phyloP scores from a whole-genome alignment of 2,797 vertebrate genomes.

The Podarcis lilfordi region DNA sequence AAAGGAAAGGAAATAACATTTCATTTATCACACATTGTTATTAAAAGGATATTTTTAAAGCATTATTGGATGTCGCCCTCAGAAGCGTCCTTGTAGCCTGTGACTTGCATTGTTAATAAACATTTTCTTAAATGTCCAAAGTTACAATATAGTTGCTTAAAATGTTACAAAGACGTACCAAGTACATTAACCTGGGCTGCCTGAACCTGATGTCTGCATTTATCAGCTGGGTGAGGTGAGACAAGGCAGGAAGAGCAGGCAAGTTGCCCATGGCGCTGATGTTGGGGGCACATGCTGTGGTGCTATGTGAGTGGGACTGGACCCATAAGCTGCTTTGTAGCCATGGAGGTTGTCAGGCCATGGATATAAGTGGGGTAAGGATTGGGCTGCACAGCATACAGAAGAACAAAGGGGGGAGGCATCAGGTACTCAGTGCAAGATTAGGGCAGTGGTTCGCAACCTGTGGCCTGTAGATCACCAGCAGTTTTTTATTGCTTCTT shows the following conservation, averaged over 20 bases:
- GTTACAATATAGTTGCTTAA: conserved; percentile 54
- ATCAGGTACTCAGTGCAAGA: background rate
- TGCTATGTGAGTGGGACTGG: background rate
- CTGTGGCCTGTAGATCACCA: too few species aligned
- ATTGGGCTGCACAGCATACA: background rate
- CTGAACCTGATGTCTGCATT: background rate
- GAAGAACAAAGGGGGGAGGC: background rate
- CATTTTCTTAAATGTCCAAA: conserved; percentile 50
- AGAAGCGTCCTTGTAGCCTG: conserved; percentile 43
- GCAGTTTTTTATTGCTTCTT: too few species aligned
- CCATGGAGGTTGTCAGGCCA: background rate
- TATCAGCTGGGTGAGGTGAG: background rate
- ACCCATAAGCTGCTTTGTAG: background rate
- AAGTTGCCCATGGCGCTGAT: background rate
- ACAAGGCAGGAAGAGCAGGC: background rate
- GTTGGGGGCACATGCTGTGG: background rate
- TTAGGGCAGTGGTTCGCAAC: too few species aligned
- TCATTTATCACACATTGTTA: conserved; percentile 62
- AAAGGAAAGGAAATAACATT: conserved; percentile 60
- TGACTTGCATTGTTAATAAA: conserved; percentile 11
- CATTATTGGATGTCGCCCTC: conserved; percentile 63
- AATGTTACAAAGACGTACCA: conserved; percentile 45
- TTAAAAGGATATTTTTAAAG: conserved; percentile 75
- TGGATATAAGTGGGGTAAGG: background rate
- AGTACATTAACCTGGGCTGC: conserved; percentile 21